Base-by-base conservation (phyloP, 2,888 invertebrate species). In the Cabera pusaria region DNA sequence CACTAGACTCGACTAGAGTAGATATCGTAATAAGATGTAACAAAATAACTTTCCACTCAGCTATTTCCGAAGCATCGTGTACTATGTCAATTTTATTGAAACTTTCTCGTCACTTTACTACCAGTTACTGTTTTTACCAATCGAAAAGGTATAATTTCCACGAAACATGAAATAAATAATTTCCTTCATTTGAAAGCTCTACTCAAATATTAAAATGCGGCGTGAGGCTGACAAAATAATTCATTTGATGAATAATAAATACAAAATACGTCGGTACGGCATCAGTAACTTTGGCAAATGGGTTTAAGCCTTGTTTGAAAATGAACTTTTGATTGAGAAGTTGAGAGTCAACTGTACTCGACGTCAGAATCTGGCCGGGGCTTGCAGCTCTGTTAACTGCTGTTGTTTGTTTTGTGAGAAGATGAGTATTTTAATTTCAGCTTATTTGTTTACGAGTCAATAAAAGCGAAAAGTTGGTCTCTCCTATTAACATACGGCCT, bases 251-350 rank as follows among this genome's bases (percentile, higher is more conserved):
- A 41, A 41, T 41, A 32, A 42, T 42, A 42, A 36, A 41, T 35
- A 31, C 25, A 9, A 35, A 41, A 35, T 22, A 42, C 41, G 18
- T 27, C 34, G 19, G 43, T 33, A 36, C 10, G 33, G 11, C 33
- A 49, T 41, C 37, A 32, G 24, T 32, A 52, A 54, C 45, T 46
- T 49, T 42, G 22, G 38, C 28, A 44, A 52, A 50, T 43, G 47
- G 44, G 26, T 40, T 32, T 25, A 51, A 50, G 40, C 48, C 40
- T 23, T 29, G 38, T 47, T 36, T 26, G 26, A 21, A 41, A 51
- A 39, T 44, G 29, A 46, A 49, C 26, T 48, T 52, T 54, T 43
- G 51, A 54, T 51, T 52, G 28, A 38, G 27, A 32, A 54, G 52
- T 54, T 44, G 39, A 35, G 45, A 43, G 44, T 46, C 35, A 48